Percentiles rank a stretch among this genome's conserved stretches.
Conservation (phyloP, 92 coral and sea anemone genomes). For the Porites divaricata region DNA sequence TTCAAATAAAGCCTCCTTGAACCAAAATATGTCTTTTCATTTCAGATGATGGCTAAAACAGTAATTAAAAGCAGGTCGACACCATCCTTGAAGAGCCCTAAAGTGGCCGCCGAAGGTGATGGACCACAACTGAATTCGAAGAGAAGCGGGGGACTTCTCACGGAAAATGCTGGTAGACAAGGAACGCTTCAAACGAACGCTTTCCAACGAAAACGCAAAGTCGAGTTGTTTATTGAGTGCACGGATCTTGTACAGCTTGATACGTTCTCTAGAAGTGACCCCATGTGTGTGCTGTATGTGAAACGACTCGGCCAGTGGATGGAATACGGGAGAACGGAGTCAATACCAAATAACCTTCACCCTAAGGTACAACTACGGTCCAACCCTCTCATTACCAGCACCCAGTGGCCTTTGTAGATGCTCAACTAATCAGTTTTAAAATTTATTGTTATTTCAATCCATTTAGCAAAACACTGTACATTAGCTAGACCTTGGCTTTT, state of each 20-base stretch:
- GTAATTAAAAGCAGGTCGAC: slow-evolving; percentile 14
- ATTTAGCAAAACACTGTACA: not conserved
- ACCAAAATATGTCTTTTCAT: not conserved
- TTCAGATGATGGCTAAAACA: not conserved
- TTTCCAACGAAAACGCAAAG: slow-evolving; percentile 71
- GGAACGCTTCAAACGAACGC: slow-evolving; percentile 51
- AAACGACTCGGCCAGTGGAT: slow-evolving; percentile 94
- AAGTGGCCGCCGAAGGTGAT: slow-evolving; percentile 7
- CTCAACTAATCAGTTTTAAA: not conserved
- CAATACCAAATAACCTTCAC: slow-evolving; percentile 83
- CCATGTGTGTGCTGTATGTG: slow-evolving; percentile 86
- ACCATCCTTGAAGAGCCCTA: slow-evolving; percentile 16
- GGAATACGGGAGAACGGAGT: slow-evolving; percentile 93
- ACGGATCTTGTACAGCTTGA: slow-evolving; percentile 87
- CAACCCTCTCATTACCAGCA: too few relatives aligned
- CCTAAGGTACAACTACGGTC: slow-evolving; percentile 70
- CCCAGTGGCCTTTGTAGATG: too few relatives aligned
- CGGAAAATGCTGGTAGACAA: not conserved
- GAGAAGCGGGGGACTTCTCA: not conserved
- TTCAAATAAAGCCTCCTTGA: not conserved
- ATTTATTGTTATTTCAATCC: not conserved
- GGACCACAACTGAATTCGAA: not conserved
- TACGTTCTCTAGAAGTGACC: slow-evolving; percentile 88
- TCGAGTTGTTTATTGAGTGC: slow-evolving; percentile 81
- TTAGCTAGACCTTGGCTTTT: not conserved